Base-by-base conservation (phyloP, 37 sponge, comb jelly and placozoan genomes). In the Crambe crambe region DNA sequence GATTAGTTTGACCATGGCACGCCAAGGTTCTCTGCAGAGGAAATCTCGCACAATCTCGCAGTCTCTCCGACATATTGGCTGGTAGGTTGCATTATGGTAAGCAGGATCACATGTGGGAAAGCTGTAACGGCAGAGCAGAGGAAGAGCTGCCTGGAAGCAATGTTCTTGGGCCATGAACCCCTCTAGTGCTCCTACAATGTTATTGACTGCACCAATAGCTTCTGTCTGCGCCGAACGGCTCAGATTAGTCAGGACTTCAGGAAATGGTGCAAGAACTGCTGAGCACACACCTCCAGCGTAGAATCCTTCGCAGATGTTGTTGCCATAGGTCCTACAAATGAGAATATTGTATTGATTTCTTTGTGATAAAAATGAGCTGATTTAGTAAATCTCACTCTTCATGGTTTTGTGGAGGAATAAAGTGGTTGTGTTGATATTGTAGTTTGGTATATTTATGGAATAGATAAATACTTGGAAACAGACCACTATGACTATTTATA, bases 21-120 rank as follows among this genome's bases (percentile, higher is more conserved):
- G 26, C 82, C 85, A 83, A 2, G 78, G 64, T 31, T 73, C 69
- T 32, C 47, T 43, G 54, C 93, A 92, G 36, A 81, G 34, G 20
- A 80, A 79, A 40, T 79, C 68, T 29, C 66, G 42, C 27, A 82
- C 30, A 20, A 75, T 76, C 58, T 58, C 51, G 42, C 93, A 92
- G 60, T 61, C 86, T 54, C 75, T 22, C 21, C 66, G 35, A 59
- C 93, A 92, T 1, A 92, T 69, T 15, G 85, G 82, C 36, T 87
- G 86, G 42, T 88, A 84, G 27, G 72, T 70, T 0, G 89, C 81
- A 20, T 69, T 32, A 1, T 4, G 17, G 42, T 47, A 85, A 42
- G 85, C 85, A 30, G 89, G 85, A 54, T 87, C 86, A 81, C 93
- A 92, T 1, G 84, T 82, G 29, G 89, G 85, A 62, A 88, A 88